Percentiles rank a stretch among this genome's conserved stretches.
phyloP scores from a whole-genome alignment of 2,888 invertebrate genomes.

The Megalurothrips usitatus region DNA sequence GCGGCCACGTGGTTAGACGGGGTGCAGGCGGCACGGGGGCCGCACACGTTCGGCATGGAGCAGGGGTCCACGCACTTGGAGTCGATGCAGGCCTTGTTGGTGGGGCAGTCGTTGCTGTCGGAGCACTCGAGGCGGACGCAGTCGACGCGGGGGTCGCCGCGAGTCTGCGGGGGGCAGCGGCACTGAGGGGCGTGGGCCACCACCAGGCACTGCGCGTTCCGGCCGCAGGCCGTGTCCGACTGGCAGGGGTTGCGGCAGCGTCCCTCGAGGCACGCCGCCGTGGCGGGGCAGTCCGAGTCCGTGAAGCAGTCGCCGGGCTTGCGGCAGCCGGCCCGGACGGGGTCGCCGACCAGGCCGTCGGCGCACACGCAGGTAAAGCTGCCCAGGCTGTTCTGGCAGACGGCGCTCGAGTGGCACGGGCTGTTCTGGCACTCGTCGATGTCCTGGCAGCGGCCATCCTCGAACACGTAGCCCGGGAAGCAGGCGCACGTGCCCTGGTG shows the following conservation, averaged over 20 bases:
- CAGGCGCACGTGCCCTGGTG: constrained; percentile 73
- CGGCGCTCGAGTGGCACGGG: constrained; percentile 75
- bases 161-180: constrained; percentile 67
- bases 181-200: constrained; percentile 66
- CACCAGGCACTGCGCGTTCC: constrained; percentile 69
- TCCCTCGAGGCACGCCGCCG: constrained; percentile 69
- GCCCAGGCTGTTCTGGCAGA: constrained; percentile 73
- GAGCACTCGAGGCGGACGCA: constrained; percentile 72
- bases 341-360: constrained; percentile 75
- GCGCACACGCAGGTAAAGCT: constrained; percentile 72
- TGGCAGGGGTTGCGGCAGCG: constrained; percentile 76
- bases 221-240: constrained; percentile 59
- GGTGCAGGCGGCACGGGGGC: constrained; percentile 70
- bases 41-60: constrained; percentile 73
- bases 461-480: constrained; percentile 64
- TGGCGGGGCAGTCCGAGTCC: constrained; percentile 72
- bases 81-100: constrained; percentile 67
- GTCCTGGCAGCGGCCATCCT: constrained; percentile 67
- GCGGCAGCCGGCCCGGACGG: constrained; percentile 66
- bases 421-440: constrained; percentile 71
- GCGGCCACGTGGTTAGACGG: constrained; percentile 73
- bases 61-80: constrained; percentile 80
- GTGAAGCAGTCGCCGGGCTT: constrained; percentile 77
- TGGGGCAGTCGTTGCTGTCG: constrained; percentile 70
- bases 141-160: constrained; percentile 65